A percentile compares a stretch with the other conserved stretches of the same genome.
Conservation (phyloP, 2,888 invertebrate species). For the Gryllus longicercus region DNA sequence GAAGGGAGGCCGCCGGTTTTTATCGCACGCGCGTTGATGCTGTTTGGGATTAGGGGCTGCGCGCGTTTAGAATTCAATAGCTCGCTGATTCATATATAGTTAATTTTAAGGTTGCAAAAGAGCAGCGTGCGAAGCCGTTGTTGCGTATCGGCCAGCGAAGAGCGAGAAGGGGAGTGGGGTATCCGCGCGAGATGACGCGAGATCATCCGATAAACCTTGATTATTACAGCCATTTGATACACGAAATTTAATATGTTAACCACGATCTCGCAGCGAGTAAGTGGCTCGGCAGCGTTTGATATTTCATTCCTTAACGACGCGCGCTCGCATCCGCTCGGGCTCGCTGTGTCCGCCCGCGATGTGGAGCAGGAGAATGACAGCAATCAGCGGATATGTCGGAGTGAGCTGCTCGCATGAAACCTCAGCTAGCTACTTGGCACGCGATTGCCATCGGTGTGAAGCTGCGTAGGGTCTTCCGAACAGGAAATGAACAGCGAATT, state of each 20-base stretch:
- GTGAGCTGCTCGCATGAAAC: no score
- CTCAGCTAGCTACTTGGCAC: no score
- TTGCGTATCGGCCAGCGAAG: background rate
- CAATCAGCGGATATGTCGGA: no score
- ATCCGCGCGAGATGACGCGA: background rate
- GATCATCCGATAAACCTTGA: slow-evolving; percentile 17
- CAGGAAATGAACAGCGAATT: no score
- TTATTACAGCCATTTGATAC: slow-evolving; percentile 10
- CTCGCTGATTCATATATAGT: background rate
- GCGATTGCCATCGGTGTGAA: no score
- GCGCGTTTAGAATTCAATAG: slow-evolving; percentile 8
- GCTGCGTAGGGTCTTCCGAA: no score
- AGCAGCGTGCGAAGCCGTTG: background rate
- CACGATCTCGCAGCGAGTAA: background rate
- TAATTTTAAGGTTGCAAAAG: slow-evolving; percentile 5
- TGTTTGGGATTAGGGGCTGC: background rate
- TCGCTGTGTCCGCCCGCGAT: no score
- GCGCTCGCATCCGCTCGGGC: background rate
- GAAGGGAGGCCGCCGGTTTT: background rate
- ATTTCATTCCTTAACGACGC: background rate
- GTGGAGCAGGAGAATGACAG: no score
- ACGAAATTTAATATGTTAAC: slow-evolving; percentile 17
- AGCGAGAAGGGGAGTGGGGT: background rate
- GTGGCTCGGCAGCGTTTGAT: background rate
- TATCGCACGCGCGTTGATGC: background rate